Evolutionary conservation across 2,797 vertebrate genomes (phyloP), one percentile per base, ranked within the genome.

Genomic region (Hyperoplus lanceolatus): DNA sequence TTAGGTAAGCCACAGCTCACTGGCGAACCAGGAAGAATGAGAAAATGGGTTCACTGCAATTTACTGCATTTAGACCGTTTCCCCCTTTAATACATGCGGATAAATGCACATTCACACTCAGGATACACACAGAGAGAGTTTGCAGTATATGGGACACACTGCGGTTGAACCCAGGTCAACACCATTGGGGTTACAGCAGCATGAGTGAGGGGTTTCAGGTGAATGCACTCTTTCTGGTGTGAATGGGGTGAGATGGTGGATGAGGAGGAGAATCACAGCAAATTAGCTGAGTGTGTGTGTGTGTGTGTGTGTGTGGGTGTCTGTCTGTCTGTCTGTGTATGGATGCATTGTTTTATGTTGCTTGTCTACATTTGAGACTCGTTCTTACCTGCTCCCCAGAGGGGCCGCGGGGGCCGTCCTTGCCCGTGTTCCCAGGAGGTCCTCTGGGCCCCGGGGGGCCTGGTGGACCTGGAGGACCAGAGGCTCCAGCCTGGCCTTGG

Each of bases 401-500:
- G 72, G 94, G 93, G 84, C 98, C 97, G 76, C 94, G 95, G 68
- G 97, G 97, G 29, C 98, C 98, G 38, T 99, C 97, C 87, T 96
- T 98, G 82, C 98, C 98, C 0, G 96, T 98, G 93, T 97, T 97
- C 29, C 98, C 98, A 77, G 97, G 97, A 84, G 97, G 97, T 42
- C 98, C 98, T 72, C 96, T 93, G 76, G 96, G 95, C 51, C 98
- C 98, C 11, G 97, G 97, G 15, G 95, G 95, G 73, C 98, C 98
- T 59, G 97, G 97, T 0, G 94, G 96, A 59, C 98, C 98, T 0
- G 98, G 97, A 63, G 96, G 97, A 45, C 98, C 97, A 48, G 84
- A 90, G 45, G 95, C 94, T 90, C 98, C 97, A 72, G 96, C 94
- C 85, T 94, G 97, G 64, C 98, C 98, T 93, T 96, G 97, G 88